Evolutionary conservation across 2,888 invertebrate species (phyloP).

Genomic region (Eumacrocentrus americanus): DNA sequence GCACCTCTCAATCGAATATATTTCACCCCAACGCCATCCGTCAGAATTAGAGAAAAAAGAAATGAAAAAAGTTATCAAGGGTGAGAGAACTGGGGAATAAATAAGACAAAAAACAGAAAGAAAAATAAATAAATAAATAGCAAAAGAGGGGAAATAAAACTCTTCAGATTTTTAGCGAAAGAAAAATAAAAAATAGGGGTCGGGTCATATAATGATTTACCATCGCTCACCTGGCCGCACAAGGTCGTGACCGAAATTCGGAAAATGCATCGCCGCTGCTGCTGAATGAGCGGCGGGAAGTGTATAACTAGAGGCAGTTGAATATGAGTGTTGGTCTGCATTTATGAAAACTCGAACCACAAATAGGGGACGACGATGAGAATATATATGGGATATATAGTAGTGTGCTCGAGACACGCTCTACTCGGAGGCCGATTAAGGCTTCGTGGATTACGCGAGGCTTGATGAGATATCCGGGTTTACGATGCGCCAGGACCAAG

Average conservation of each 20-base stretch:
- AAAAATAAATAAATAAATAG: not conserved
- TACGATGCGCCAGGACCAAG: not conserved
- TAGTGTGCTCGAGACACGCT: constrained; percentile 3
- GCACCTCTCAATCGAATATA: constrained; percentile 2
- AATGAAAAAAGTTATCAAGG: constrained; percentile 15
- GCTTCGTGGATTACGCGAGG: constrained; percentile 8
- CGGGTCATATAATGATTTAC: constrained; percentile 19
- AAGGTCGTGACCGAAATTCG: constrained; percentile 50
- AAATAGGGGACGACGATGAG: no score
- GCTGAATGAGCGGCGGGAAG: not conserved
- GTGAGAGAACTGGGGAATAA: not conserved
- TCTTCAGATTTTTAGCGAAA: constrained; percentile 5
- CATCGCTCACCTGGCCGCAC: constrained; percentile 17
- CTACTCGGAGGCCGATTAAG: not conserved
- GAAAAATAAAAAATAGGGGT: constrained; percentile 13
- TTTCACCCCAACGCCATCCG: not conserved
- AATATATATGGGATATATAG: not conserved
- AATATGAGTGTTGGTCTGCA: not conserved
- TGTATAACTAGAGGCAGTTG: no score
- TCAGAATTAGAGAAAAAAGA: not conserved
- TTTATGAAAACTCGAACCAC: no score
- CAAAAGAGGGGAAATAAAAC: constrained; percentile 8
- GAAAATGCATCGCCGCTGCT: constrained; percentile 33
- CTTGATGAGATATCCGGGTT: constrained; percentile 14
- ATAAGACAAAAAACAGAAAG: constrained; percentile 1